These are phyloP conservation scores for Zaprionus kolodkinae DNA, from an alignment of 1,140 invertebrate genomes.

Conservation along the genomic window DNA sequence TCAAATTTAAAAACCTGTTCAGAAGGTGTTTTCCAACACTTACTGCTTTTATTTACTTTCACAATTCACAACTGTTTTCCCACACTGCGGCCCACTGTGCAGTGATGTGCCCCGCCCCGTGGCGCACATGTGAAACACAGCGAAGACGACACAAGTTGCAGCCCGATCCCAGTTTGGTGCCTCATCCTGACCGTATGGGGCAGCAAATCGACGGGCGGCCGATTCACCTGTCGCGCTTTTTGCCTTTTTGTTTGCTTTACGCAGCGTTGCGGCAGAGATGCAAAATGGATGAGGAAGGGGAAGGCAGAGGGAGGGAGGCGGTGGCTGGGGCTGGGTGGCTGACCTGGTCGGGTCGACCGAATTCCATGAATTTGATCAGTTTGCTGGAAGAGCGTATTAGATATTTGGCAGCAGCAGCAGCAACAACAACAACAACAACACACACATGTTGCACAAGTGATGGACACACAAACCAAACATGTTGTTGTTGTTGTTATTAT, in stretches of 20 bases:
- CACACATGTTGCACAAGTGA: constrained; percentile 45
- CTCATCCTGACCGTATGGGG: constrained; percentile 64
- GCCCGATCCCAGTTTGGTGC: constrained; percentile 9
- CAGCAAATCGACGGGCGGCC: constrained; percentile 77
- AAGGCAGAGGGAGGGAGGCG: neutral
- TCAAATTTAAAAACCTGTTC: no score
- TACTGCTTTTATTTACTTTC: neutral
- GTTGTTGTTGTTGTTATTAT: constrained; percentile 25
- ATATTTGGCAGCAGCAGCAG: constrained; percentile 67
- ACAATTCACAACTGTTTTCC: neutral
- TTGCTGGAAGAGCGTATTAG: constrained; percentile 75
- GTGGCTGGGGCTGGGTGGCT: constrained; percentile 7
- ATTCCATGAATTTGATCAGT: constrained; percentile 81
- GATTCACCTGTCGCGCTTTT: constrained; percentile 78
- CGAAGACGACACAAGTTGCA: constrained; percentile 34
- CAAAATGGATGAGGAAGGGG: constrained; percentile 43
- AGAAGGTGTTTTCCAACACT: neutral
- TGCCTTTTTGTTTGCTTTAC: constrained; percentile 78
- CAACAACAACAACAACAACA: constrained; percentile 24
- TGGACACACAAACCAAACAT: constrained; percentile 59
- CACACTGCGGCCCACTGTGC: constrained; percentile 40
- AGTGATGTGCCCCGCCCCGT: constrained; percentile 50
- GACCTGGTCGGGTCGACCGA: constrained; percentile 56
- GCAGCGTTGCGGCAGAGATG: constrained; percentile 47
- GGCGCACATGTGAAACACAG: constrained; percentile 59